These are phyloP conservation scores for Drosophila atroscutellata DNA, from an alignment of 2,888 invertebrate genomes.

Conservation along the genomic window DNA sequence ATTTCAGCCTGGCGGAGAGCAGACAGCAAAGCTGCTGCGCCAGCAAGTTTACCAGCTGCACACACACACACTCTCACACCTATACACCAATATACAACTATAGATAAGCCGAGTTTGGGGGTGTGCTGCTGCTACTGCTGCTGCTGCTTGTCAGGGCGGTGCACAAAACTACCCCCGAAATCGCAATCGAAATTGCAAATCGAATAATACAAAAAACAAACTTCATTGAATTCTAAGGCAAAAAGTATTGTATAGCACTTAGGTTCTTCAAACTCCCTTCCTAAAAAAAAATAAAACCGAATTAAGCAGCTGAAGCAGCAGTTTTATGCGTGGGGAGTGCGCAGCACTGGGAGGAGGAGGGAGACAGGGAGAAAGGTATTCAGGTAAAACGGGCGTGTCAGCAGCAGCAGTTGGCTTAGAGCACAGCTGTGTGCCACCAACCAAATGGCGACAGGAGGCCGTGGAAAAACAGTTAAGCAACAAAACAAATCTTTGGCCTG, in stretches of 20 bases:
- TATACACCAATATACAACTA: slow-evolving; percentile 23
- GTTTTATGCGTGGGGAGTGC: slow-evolving; percentile 25
- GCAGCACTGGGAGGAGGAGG: not conserved
- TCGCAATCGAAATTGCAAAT: slow-evolving; percentile 57
- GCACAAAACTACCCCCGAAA: slow-evolving; percentile 71
- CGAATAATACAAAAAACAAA: slow-evolving; percentile 44
- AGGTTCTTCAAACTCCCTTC: slow-evolving; percentile 2
- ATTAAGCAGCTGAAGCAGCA: slow-evolving; percentile 40
- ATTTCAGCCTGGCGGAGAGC: slow-evolving; percentile 53
- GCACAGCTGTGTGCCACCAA: slow-evolving; percentile 47
- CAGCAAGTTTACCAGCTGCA: slow-evolving; percentile 54
- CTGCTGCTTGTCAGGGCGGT: slow-evolving; percentile 30
- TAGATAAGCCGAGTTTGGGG: slow-evolving; percentile 60
- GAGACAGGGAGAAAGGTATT: not conserved
- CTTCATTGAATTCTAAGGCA: slow-evolving; percentile 43
- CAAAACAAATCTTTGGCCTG: slow-evolving; percentile 28
- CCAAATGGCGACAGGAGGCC: slow-evolving; percentile 44
- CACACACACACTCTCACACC: slow-evolving; percentile 34
- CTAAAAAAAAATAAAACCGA: not conserved
- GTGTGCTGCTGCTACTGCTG: slow-evolving; percentile 64
- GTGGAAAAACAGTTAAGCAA: slow-evolving; percentile 52
- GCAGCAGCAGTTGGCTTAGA: slow-evolving; percentile 16
- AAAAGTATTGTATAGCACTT: slow-evolving; percentile 36
- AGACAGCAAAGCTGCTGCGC: slow-evolving; percentile 39
- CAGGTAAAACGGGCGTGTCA: slow-evolving; percentile 57